Percentiles rank a stretch among this genome's conserved stretches.
Conservation (phyloP, 2,113 vertebrate genomes). For the Coracopsis vasa region DNA sequence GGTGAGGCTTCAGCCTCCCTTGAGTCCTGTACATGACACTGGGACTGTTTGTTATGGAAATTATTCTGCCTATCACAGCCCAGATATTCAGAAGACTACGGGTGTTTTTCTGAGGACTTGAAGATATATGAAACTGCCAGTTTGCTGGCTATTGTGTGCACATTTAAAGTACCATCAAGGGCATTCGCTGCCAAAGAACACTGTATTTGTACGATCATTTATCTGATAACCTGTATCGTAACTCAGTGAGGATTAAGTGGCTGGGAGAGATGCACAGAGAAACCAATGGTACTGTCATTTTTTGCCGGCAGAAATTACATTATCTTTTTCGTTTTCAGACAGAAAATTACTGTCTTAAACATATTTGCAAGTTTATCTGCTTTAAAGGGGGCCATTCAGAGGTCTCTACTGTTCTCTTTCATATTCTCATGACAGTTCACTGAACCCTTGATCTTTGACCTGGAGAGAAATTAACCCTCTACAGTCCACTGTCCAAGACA, state of each 20-base stretch:
- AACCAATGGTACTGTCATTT: background rate
- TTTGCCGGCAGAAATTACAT: background rate
- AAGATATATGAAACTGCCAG: background rate
- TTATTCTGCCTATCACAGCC: background rate
- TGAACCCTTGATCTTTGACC: slow-evolving; percentile 83
- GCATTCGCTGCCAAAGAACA: background rate
- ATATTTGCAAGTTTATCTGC: slow-evolving; percentile 34
- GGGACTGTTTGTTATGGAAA: slow-evolving; percentile 5
- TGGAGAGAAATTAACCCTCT: slow-evolving; percentile 58
- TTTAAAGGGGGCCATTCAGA: slow-evolving; percentile 20
- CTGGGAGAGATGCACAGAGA: background rate
- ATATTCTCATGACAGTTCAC: slow-evolving; percentile 75
- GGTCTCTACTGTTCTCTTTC: slow-evolving; percentile 34
- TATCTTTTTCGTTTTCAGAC: background rate
- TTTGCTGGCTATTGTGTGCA: background rate
- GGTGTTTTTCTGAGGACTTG: background rate
- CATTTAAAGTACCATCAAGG: background rate
- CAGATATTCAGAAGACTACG: background rate
- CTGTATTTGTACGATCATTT: background rate
- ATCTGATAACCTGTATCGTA: background rate
- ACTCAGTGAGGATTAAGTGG: background rate
- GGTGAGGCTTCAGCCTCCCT: background rate
- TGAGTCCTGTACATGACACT: background rate
- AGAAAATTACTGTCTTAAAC: slow-evolving; percentile 18
- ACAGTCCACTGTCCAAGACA: background rate